Conservation (phyloP, 2,797 vertebrate species). For the Halcyon leucocephala region DNA sequence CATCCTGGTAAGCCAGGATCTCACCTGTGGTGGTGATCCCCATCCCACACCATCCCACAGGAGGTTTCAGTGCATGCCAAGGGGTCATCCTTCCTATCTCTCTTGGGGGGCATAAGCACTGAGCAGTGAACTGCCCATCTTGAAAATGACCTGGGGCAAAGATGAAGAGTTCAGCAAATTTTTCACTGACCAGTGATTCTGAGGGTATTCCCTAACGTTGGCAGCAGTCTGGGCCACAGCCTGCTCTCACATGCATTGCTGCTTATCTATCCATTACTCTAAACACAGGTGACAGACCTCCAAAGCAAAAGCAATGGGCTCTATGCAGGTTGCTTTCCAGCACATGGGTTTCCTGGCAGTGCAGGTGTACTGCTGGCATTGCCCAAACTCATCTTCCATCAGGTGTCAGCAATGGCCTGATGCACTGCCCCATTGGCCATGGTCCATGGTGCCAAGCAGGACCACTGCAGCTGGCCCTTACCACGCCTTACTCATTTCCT, state of each 20-base stretch:
- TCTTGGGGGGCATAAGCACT: background rate
- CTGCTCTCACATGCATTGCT: background rate
- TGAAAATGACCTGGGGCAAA: background rate
- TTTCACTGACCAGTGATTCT: background rate
- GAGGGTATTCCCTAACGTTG: background rate
- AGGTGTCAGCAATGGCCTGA: background rate
- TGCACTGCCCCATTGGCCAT: rapidly evolving
- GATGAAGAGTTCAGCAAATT: background rate
- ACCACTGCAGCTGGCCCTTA: background rate
- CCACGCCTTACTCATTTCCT: background rate
- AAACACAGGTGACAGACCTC: background rate
- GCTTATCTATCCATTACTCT: background rate
- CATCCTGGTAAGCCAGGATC: background rate
- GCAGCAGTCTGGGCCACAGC: background rate
- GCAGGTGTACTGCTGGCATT: background rate
- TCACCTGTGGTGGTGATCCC: background rate
- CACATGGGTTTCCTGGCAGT: rapidly evolving
- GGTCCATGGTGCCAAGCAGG: rapidly evolving
- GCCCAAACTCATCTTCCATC: background rate
- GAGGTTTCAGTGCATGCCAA: background rate
- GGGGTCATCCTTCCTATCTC: background rate
- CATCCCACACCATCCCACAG: background rate
- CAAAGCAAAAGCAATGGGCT: background rate
- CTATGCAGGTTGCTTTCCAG: background rate
- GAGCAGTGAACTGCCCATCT: background rate